A percentile compares a stretch with the other conserved stretches of the same genome.
These are phyloP conservation scores for Cheilosia scutellata DNA, from an alignment of 2,888 invertebrate species.

Conservation along the genomic window DNA sequence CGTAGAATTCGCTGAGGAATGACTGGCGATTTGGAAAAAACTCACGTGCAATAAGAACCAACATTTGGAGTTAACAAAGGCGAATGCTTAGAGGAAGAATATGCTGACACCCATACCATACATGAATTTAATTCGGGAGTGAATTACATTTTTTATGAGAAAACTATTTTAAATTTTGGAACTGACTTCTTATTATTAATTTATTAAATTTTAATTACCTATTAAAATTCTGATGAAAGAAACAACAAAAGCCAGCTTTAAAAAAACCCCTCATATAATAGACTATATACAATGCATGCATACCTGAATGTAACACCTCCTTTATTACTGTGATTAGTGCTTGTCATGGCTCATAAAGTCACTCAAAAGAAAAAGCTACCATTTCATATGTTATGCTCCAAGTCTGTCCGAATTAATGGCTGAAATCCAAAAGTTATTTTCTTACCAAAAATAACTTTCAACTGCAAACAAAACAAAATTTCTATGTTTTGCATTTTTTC, in stretches of 20 bases:
- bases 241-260: background rate
- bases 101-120: too few species aligned
- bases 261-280: background rate
- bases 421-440: constrained; percentile 42
- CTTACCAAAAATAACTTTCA: constrained; percentile 12
- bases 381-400: constrained; percentile 40
- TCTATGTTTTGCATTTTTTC: constrained; percentile 15
- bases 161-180: too few species aligned
- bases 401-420: constrained; percentile 12
- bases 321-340: constrained; percentile 26
- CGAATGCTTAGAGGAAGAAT: too few species aligned
- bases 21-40: too few species aligned
- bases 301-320: constrained; percentile 33
- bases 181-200: too few species aligned
- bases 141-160: too few species aligned
- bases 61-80: too few species aligned
- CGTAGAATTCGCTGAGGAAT: too few species aligned
- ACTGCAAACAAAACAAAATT: constrained; percentile 40
- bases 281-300: background rate
- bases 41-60: too few species aligned
- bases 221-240: background rate
- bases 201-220: background rate
- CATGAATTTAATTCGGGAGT: too few species aligned
- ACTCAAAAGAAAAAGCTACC: constrained; percentile 55
- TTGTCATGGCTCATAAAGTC: constrained; percentile 60